Base-by-base conservation (phyloP, 2,797 vertebrate species). In the Mus minutoides region DNA sequence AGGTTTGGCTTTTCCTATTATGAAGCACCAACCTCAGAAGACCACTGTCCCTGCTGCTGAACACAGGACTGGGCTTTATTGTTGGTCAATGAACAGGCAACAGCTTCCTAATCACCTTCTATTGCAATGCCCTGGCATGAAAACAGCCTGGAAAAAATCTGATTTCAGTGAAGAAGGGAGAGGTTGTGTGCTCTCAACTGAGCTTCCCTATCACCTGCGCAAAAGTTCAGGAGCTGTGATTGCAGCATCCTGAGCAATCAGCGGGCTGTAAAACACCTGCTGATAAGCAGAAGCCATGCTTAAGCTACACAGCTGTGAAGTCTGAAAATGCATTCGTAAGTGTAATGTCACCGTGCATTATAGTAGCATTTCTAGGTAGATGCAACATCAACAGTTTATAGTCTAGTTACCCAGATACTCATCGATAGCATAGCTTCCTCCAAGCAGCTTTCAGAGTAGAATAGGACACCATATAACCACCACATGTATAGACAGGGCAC, bases 311-410 rank as follows among this genome's bases (percentile, higher is more conserved):
- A 86, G 62, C 14, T 88, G 71, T 67, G 71, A 95, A 73, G 12
- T 73, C 64, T 84, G 90, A 95, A 95, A 96, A 94, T 82, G 22
- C n/a, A 79, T 89, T 69, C 29, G 54, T 40, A 92, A 73, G 4
- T 94, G 56, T 75, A 87, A 92, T 82, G 95, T 88, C 73, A 75
- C 24, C 5, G 29, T 13, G 8, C 94, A 86, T 96, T 89, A 84
- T n/a, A 96, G 90, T 85, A 77, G 26, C 40, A 80, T 85, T 96
- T 58, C 64, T 1, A 0, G 93, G 84, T 90, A n/a, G 69, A 95
- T 91, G 96, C 52, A 75, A 89, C 10, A 37, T 95, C 31, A 71
- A 78, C 96, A 95, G 60, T 94, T 77, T 95, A 34, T 73, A 22
- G 3, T 40, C 83, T 96, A 60, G 19, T 83, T 26, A 93, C 85